These are phyloP conservation scores for Drosophila buzzatii DNA, from an alignment of 2,888 invertebrate genomes.

Conservation along the genomic window DNA sequence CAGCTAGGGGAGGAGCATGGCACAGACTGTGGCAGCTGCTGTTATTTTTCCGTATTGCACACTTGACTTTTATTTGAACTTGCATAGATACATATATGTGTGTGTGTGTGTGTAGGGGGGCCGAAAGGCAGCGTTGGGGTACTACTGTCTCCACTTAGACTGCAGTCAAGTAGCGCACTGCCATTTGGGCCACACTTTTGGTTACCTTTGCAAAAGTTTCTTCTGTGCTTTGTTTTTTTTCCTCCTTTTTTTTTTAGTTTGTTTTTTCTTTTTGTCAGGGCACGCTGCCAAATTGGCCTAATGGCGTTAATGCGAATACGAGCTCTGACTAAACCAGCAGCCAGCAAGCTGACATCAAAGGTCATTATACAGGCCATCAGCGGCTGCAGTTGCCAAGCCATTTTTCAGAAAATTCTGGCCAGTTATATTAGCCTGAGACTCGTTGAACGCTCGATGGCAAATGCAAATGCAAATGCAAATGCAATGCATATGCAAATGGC, in stretches of 20 bases:
- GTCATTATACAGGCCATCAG: constrained; percentile 63
- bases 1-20: constrained; percentile 15
- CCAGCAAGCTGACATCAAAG: constrained; percentile 57
- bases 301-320: constrained; percentile 82
- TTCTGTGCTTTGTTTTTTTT: constrained; percentile 14
- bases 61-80: constrained; percentile 79
- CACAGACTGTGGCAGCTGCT: constrained; percentile 40
- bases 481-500: neutral
- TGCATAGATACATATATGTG: constrained; percentile 76
- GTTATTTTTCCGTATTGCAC: constrained; percentile 53
- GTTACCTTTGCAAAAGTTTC: constrained; percentile 68
- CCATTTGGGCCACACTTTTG: constrained; percentile 57
- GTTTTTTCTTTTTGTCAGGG: constrained; percentile 50
- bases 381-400: constrained; percentile 59
- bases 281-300: constrained; percentile 79
- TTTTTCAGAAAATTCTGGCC: constrained; percentile 35
- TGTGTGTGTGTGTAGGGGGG: neutral
- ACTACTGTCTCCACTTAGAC: constrained; percentile 22
- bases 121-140: neutral
- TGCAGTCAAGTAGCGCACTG: constrained; percentile 31
- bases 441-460: constrained; percentile 46
- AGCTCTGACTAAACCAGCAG: constrained; percentile 63
- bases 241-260: neutral
- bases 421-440: constrained; percentile 23
- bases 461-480: constrained; percentile 53